phyloP scores from a whole-genome alignment of 2,113 vertebrate genomes.

The Ia io region DNA sequence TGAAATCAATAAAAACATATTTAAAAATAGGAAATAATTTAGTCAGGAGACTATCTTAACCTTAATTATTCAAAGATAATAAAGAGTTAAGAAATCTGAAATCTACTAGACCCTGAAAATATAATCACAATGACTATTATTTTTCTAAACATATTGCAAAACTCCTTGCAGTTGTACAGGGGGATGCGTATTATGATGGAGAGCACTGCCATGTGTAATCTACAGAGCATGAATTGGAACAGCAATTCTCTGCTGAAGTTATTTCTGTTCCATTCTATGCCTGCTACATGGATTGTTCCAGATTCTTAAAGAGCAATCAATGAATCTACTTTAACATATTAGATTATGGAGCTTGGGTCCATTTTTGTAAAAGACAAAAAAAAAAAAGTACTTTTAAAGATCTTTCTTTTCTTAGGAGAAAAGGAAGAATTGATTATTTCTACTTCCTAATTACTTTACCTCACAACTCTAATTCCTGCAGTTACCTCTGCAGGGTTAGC shows the following conservation, averaged over 20 bases:
- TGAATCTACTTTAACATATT: slow-evolving; percentile 44
- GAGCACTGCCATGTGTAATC: slow-evolving; percentile 62
- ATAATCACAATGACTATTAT: not conserved
- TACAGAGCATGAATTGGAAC: slow-evolving; percentile 41
- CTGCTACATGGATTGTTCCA: slow-evolving; percentile 44
- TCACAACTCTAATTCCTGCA: slow-evolving; percentile 50
- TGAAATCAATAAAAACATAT: not conserved
- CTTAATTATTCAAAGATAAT: slow-evolving; percentile 30
- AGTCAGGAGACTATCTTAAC: not conserved
- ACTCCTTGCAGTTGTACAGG: slow-evolving; percentile 55
- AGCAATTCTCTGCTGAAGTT: slow-evolving; percentile 51
- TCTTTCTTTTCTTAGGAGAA: slow-evolving; percentile 48
- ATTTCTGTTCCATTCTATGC: slow-evolving; percentile 59
- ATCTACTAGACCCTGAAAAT: slow-evolving; percentile 52
- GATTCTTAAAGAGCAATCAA: slow-evolving; percentile 52
- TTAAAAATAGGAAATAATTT: slow-evolving; percentile 59
- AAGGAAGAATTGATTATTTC: slow-evolving; percentile 56
- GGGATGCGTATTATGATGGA: not conserved
- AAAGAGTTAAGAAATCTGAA: slow-evolving; percentile 64
- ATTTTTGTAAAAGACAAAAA: slow-evolving; percentile 45
- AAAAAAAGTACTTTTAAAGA: slow-evolving; percentile 44
- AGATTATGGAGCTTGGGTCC: not conserved
- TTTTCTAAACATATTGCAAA: slow-evolving; percentile 26
- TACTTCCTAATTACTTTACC: slow-evolving; percentile 54
- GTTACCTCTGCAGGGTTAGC: not conserved